phyloP scores from a whole-genome alignment of 2,797 vertebrate species.

The Helostoma temminkii region DNA sequence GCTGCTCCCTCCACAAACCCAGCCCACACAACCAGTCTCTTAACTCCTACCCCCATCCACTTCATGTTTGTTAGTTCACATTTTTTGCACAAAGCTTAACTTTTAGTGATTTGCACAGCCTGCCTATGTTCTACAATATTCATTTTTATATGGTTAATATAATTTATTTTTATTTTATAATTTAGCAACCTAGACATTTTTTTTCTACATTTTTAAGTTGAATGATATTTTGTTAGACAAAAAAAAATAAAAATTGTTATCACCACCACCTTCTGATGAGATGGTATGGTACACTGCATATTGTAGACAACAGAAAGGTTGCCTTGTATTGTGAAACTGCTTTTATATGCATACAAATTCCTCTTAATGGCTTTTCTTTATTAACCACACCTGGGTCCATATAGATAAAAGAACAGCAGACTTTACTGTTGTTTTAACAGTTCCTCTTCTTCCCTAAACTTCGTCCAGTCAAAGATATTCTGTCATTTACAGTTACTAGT shows the following conservation, averaged over 20 bases:
- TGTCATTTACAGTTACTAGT: too few species aligned
- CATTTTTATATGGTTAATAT: neutral
- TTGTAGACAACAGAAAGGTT: neutral
- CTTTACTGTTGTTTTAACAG: neutral
- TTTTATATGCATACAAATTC: neutral
- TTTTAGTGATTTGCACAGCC: neutral
- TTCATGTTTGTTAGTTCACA: constrained; percentile 24
- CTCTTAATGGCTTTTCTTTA: neutral
- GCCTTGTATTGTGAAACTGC: neutral
- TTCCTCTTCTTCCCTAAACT: neutral
- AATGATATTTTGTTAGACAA: too few species aligned
- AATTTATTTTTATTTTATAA: neutral
- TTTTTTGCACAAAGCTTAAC: constrained; percentile 16
- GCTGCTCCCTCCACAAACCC: constrained; percentile 5
- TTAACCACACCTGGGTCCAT: neutral
- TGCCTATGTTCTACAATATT: neutral
- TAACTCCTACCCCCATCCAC: constrained; percentile 29
- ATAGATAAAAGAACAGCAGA: neutral
- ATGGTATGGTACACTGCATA: too few species aligned
- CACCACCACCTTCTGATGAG: neutral
- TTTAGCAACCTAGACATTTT: too few species aligned
- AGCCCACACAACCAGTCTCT: constrained; percentile 11
- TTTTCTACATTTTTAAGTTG: neutral
- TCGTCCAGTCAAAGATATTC: neutral
- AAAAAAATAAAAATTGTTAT: too few species aligned